Base-by-base conservation (phyloP, 2,888 invertebrate species). In the Dryocosmus kuriphilus region DNA sequence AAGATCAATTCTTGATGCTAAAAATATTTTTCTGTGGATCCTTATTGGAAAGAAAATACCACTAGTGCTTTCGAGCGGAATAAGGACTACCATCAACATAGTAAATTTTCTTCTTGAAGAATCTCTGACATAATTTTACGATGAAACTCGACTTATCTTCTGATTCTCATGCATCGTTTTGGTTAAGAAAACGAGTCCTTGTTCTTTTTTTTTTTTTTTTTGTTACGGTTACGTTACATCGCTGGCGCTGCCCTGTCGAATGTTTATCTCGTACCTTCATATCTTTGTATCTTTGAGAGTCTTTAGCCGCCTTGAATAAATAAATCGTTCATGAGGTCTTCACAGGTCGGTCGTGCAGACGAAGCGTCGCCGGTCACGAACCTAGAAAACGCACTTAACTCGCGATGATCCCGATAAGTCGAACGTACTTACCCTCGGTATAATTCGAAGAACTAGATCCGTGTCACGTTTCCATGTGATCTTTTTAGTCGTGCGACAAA, bases 401-500 rank as follows among this genome's bases (percentile, higher is more conserved):
- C 71, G 14, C 73, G 82, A 80, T 80, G 78, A 82, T 80, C 67
- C 67, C 73, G 82, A 82, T 79, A 80, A 81, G 77, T 80, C 60
- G 60, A 60, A 60, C 16, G 27, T 27, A 24, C 57, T 22, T 57
- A 24, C 60, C 11, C 27, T 60, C 27, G 27, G 60, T 60, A 60
- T 60, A 27, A 60, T 60, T 60, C 60, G 24, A 60, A 60, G 60
- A 60, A 60, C 60, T 60, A 60, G 60, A 60, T 60, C 60, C 60
- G 16, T 60, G 60, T 60, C 60, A 60, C 60, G 60, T 60, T 27
- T 27, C 6, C 27, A 60, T 60, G 27, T 60, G 60, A 60, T 27
- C 60, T 60, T 60, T 27, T 60, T 60, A 60, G 27, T 24, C 24
- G 27, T 60, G 16, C 16, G 27, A 60, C 27, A 27, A 60, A 6